These are phyloP conservation scores for Neolamprologus ventralis DNA, from an alignment of 2,113 vertebrate genomes.

Conservation along the genomic window DNA sequence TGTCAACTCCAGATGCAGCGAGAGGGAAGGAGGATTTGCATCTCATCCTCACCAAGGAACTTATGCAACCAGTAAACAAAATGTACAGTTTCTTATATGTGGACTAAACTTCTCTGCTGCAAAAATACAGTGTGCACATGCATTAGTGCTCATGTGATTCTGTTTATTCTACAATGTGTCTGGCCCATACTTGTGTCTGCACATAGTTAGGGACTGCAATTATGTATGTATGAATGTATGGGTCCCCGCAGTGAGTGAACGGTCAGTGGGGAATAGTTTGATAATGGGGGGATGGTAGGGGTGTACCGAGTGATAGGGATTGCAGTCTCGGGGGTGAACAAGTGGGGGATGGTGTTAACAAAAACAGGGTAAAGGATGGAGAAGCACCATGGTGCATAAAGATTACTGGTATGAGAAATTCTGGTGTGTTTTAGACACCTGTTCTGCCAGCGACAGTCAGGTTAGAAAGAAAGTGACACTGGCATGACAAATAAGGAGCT, in stretches of 20 bases:
- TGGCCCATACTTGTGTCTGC: background rate
- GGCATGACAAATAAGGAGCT: slow-evolving; percentile 13
- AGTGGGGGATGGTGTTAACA: slow-evolving; percentile 32
- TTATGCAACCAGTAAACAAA: background rate
- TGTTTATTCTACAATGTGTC: background rate
- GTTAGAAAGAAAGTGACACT: slow-evolving; percentile 2
- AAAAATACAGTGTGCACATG: background rate
- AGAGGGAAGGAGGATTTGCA: background rate
- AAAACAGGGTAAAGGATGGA: background rate
- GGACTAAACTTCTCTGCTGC: background rate
- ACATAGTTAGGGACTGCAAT: slow-evolving; percentile 3
- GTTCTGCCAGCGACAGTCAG: background rate
- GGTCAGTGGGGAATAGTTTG: slow-evolving; percentile 35
- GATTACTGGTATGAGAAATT: background rate
- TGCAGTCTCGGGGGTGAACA: slow-evolving; percentile 3
- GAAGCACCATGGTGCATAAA: background rate
- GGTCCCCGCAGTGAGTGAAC: background rate
- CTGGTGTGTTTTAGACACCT: background rate
- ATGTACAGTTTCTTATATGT: background rate
- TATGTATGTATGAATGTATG: slow-evolving; percentile 26
- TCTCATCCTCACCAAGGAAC: background rate
- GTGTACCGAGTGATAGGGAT: background rate
- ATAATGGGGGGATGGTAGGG: slow-evolving; percentile 42
- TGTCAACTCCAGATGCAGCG: background rate
- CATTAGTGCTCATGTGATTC: background rate